Conservation (phyloP, 2,888 invertebrate species). For the Steinernema hermaphroditum region DNA sequence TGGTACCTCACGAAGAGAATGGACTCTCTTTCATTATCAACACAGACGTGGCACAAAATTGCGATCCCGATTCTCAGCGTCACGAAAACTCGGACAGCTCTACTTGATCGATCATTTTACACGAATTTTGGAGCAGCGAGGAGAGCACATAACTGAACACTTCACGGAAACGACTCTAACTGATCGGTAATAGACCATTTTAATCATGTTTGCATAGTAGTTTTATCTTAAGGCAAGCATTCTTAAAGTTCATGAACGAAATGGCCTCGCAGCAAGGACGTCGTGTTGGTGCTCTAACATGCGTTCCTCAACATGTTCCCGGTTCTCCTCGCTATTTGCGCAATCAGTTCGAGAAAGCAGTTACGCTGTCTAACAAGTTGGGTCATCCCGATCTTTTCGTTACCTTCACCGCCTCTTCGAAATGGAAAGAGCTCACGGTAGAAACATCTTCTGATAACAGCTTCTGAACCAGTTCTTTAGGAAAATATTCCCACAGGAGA, state of each 20-base stretch:
- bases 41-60: neutral
- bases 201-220: neutral
- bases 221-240: neutral
- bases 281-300: neutral
- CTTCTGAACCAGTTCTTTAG: no score
- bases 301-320: neutral
- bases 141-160: neutral
- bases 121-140: neutral
- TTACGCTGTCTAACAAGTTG: neutral
- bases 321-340: neutral
- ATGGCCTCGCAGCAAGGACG: neutral
- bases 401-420: neutral
- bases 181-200: neutral
- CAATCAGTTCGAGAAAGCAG: neutral
- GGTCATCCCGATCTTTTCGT: conserved; percentile 3
- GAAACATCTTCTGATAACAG: no score
- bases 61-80: no score
- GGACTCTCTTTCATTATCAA: neutral
- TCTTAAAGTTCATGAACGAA: neutral
- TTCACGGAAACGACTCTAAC: neutral
- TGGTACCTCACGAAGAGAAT: neutral
- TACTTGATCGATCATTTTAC: neutral
- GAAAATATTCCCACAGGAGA: neutral
- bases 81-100: neutral
- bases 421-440: neutral